phyloP scores from a whole-genome alignment of 2,888 invertebrate species.

The Leptinotarsa peninsularis region DNA sequence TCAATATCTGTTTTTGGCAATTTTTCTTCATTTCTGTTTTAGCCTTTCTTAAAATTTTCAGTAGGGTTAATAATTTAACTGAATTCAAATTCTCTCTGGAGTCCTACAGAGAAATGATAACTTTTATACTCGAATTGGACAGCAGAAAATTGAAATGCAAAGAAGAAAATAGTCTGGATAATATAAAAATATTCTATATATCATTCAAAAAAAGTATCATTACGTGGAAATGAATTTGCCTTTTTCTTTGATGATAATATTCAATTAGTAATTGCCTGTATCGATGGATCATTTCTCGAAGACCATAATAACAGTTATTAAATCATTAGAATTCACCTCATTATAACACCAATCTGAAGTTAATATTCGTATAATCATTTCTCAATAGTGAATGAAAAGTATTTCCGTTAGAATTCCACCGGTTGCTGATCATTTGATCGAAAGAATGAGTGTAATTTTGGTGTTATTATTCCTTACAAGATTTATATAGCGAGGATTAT shows the following conservation, averaged over 20 bases:
- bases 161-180: too few species aligned
- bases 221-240: neutral
- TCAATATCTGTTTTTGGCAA: too few species aligned
- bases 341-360: slow-evolving; percentile 8
- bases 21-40: too few species aligned
- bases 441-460: neutral
- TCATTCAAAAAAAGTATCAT: neutral
- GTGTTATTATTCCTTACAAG: too few species aligned
- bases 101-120: too few species aligned
- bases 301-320: slow-evolving; percentile 12
- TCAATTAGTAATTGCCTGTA: slow-evolving; percentile 4
- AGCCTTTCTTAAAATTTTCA: too few species aligned
- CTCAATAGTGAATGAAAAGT: neutral
- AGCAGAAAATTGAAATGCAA: too few species aligned
- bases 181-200: neutral
- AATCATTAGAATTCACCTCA: slow-evolving; percentile 11
- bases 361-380: neutral
- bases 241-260: slow-evolving; percentile 4
- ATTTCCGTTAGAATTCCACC: neutral
- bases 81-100: too few species aligned
- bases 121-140: too few species aligned
- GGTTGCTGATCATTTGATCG: neutral
- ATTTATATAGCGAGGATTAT: too few species aligned
- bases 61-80: too few species aligned
- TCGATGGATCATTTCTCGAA: neutral